Percentiles rank a stretch among this genome's conserved stretches.
Evolutionary conservation across 2,797 vertebrate genomes (phyloP).

Genomic region (Platalea minor): DNA sequence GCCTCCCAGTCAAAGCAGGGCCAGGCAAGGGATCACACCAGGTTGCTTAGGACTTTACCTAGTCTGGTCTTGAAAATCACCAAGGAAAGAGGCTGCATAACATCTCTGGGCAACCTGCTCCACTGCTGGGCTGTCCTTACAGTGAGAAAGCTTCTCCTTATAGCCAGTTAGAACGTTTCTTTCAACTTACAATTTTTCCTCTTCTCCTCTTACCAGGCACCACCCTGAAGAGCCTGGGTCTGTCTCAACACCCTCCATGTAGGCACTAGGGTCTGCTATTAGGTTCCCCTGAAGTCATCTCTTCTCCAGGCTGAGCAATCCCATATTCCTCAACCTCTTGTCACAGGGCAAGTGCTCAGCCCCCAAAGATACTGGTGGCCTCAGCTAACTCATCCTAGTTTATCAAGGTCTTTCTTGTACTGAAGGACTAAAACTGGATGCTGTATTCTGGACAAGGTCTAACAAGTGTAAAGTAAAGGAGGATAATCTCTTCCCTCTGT

Average conservation of each 20-base stretch:
- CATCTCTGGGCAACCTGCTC: background rate
- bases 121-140: background rate
- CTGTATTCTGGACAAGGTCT: background rate
- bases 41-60: background rate
- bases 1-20: background rate
- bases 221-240: background rate
- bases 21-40: background rate
- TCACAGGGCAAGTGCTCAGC: background rate
- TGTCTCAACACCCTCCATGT: background rate
- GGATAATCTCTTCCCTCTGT: background rate
- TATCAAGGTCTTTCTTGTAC: background rate
- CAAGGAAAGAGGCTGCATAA: background rate
- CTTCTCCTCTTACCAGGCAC: background rate
- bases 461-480: background rate
- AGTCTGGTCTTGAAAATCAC: background rate
- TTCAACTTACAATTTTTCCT: background rate
- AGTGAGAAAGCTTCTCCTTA: background rate
- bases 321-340: background rate
- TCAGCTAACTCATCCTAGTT: background rate
- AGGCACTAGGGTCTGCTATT: background rate
- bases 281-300: background rate
- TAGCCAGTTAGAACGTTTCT: background rate
- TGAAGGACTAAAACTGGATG: background rate
- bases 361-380: background rate
- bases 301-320: background rate